Evolutionary conservation across 53 echinoderm and acorn worm genomes (phyloP), one percentile per base, ranked within the genome.

Genomic region (Zoroaster sp.): DNA sequence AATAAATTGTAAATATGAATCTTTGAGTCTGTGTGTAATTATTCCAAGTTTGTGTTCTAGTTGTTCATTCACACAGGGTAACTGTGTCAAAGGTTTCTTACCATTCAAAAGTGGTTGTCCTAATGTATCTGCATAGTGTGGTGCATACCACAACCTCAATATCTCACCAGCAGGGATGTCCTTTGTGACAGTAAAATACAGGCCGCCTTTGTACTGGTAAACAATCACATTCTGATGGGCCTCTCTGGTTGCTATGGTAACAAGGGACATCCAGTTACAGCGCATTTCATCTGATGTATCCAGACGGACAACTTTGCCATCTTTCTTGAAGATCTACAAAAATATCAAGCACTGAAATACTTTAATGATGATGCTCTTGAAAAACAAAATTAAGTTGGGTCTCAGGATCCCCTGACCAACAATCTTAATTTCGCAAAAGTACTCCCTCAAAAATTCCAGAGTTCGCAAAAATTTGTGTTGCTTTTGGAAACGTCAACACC

Each of bases 241-340:
- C 51, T 75, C 63, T 10, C 72, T 80, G 10, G 81, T 51, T 30
- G 90, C 86, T 40, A 47, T 17, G 21, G 81, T 74, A 13, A 93
- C 93, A 35, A 93, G 80, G 23, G 88, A 90, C 93, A 93, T 91
- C 93, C 93, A 93, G 25, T 93, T 93, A 66, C 91, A 91, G 18
- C 74, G 35, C 40, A 69, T 73, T 40, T 91, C 93, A 81, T 88
- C 76, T 0, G 88, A 73, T 35, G 73, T 77, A 44, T 91, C 89
- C 65, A 93, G 51, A 17, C 53, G 73, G 14, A 88, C 52, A 1
- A 52, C 46, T 12, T 35, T 39, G 6, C 53, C 73, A 71, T 91
- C 77, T 49, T 91, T 87, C 21, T 47, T 78, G 53, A 93, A 93
- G 42, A 93, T 47, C 93, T 93, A 47, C 4, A 71, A 21, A 68